A percentile compares a stretch with the other conserved stretches of the same genome.
phyloP scores from a whole-genome alignment of 2,888 invertebrate genomes.

The Anoplius nigerrimus region DNA sequence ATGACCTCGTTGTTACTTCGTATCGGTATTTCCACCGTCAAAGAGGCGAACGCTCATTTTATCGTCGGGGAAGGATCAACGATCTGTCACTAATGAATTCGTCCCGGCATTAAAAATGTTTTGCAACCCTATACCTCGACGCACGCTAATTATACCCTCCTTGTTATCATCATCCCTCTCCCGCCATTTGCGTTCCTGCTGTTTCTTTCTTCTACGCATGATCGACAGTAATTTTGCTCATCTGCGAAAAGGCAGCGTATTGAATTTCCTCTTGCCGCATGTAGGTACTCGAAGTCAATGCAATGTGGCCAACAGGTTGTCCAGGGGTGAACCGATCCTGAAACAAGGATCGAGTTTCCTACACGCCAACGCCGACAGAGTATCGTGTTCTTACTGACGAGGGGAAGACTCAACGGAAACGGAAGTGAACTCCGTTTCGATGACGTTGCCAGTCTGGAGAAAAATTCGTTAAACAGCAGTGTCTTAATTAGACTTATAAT shows the following conservation, averaged over 20 bases:
- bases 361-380: constrained; percentile 25
- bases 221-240: constrained; percentile 40
- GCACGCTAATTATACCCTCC: constrained; percentile 34
- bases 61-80: constrained; percentile 17
- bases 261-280: constrained; percentile 31
- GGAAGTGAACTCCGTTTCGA: constrained; percentile 41
- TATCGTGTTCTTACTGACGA: constrained; percentile 41
- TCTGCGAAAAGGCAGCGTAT: constrained; percentile 41
- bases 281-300: constrained; percentile 21
- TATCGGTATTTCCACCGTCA: neutral
- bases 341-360: constrained; percentile 50
- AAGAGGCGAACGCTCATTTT: neutral
- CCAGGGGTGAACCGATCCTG: constrained; percentile 33
- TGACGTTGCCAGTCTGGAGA: neutral
- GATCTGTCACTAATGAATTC: constrained; percentile 33
- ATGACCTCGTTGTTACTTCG: constrained; percentile 9
- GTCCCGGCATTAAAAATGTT: constrained; percentile 20
- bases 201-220: constrained; percentile 11
- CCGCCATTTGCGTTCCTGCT: neutral
- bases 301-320: constrained; percentile 48
- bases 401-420: constrained; percentile 48
- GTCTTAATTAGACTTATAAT: too few species aligned
- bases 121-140: constrained; percentile 23
- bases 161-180: constrained; percentile 18
- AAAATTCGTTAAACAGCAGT: constrained; percentile 14